Conservation (phyloP, 2,888 invertebrate species). For the Serrognathus titanus region DNA sequence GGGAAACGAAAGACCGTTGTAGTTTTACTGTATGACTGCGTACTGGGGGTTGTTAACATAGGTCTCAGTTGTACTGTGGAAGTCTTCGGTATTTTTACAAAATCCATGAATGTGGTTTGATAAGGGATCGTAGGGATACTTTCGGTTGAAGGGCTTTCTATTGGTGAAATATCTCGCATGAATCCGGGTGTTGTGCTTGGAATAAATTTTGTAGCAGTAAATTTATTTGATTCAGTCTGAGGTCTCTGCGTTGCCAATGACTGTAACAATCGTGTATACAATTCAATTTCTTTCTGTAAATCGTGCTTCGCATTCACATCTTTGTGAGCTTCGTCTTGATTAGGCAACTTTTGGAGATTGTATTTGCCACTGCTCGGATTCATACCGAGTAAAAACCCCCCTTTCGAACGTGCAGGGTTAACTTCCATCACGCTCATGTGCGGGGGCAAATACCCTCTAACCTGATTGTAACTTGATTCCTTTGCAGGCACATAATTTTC, state of each 20-base stretch:
- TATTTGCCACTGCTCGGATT: neutral
- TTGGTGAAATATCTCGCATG: neutral
- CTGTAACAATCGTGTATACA: constrained; percentile 37
- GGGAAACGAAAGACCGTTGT: constrained; percentile 40
- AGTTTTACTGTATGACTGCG: constrained; percentile 40
- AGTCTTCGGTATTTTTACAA: constrained; percentile 5
- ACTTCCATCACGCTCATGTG: neutral
- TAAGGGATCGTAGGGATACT: constrained; percentile 35
- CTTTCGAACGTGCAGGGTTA: neutral
- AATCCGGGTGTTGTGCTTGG: constrained; percentile 46
- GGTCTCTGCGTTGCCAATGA: constrained; percentile 30
- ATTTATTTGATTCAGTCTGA: constrained; percentile 34
- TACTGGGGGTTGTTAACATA: constrained; percentile 19
- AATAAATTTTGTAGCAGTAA: constrained; percentile 27
- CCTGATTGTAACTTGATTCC: constrained; percentile 10
- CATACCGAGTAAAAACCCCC: too few species aligned
- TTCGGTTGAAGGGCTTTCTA: constrained; percentile 13
- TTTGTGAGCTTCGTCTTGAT: too few species aligned
- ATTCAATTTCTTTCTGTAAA: constrained; percentile 30
- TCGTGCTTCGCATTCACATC: too few species aligned
- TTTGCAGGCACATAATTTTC: constrained; percentile 7
- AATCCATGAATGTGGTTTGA: neutral
- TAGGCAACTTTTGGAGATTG: neutral
- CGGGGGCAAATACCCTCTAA: neutral
- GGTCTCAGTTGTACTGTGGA: constrained; percentile 10